phyloP scores from a whole-genome alignment of 2,113 vertebrate species.

The Lichenostomus cassidix region DNA sequence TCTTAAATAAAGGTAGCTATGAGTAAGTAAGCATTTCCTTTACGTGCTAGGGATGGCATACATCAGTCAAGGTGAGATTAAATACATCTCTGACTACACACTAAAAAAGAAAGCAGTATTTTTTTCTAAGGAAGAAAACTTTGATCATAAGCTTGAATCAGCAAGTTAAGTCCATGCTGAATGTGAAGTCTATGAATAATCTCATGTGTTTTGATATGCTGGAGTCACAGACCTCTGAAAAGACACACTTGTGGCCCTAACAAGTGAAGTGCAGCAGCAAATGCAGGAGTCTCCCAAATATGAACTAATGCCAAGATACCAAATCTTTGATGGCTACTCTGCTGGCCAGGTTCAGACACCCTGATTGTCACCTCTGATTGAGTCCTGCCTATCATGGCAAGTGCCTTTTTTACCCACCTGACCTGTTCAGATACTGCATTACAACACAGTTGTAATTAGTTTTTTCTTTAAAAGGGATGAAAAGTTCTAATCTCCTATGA shows the following conservation, averaged over 20 bases:
- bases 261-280: neutral
- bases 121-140: neutral
- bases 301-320: neutral
- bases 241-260: neutral
- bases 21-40: conserved; percentile 18
- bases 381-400: neutral
- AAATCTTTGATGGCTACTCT: neutral
- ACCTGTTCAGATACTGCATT: neutral
- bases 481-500: neutral
- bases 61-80: neutral
- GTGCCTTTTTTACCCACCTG: neutral
- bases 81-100: neutral
- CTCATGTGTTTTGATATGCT: neutral
- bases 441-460: neutral
- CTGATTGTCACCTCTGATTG: neutral
- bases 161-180: neutral
- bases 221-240: neutral
- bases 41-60: neutral
- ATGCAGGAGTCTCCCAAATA: neutral
- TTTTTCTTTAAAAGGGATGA: conserved; percentile 29
- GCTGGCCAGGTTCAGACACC: neutral
- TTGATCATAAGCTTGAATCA: neutral
- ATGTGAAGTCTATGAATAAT: neutral
- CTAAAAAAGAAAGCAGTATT: neutral
- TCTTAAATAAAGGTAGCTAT: conserved; percentile 42